Percentiles rank a stretch among this genome's conserved stretches.
These are phyloP conservation scores for Tachina lurida DNA, from an alignment of 2,888 invertebrate species.

Conservation along the genomic window DNA sequence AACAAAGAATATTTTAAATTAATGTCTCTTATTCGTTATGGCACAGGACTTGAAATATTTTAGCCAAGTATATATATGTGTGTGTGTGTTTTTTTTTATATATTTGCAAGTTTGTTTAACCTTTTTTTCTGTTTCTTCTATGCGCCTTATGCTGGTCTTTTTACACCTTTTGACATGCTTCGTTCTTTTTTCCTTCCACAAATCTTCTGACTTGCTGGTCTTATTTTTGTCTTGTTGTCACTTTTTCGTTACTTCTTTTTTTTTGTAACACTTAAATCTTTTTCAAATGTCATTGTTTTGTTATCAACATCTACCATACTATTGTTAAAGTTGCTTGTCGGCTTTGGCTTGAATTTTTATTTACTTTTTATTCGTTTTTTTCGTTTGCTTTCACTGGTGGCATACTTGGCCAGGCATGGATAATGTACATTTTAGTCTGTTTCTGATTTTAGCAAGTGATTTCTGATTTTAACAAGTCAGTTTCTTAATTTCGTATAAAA, in stretches of 20 bases:
- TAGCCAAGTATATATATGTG: background rate
- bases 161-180: background rate
- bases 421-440: background rate
- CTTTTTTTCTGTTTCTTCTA: background rate
- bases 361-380: background rate
- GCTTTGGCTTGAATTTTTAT: slow-evolving; percentile 4
- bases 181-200: background rate
- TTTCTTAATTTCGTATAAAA: too few species aligned
- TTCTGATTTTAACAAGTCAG: too few species aligned
- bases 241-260: slow-evolving; percentile 8
- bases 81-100: background rate
- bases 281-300: slow-evolving; percentile 80
- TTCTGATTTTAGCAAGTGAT: too few species aligned
- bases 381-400: too few species aligned
- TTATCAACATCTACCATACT: slow-evolving; percentile 74
- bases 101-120: background rate
- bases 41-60: too few species aligned
- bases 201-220: background rate
- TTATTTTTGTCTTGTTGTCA: slow-evolving; percentile 16
- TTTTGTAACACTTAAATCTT: slow-evolving; percentile 72
- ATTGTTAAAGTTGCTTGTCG: slow-evolving; percentile 22
- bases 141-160: background rate
- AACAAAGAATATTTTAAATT: too few species aligned
- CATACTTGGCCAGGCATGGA: background rate
- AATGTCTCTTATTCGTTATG: too few species aligned